Evolutionary conservation across 2,113 vertebrate genomes (phyloP).

Genomic region (Orthonyx spaldingii): DNA sequence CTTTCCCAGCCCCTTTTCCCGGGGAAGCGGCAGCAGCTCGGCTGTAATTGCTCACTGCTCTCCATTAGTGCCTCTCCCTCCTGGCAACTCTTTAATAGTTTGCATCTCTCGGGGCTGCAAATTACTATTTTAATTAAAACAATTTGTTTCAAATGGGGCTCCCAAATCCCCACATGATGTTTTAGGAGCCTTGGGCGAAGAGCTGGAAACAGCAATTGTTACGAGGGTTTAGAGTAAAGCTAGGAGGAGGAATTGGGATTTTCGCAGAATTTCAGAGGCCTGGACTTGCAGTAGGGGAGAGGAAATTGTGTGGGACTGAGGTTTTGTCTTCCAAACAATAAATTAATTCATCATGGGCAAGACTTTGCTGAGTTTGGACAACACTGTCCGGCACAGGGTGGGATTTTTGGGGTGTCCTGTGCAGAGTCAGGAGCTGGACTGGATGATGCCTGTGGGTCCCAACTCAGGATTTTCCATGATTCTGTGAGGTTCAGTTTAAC

Average conservation of each 20-base stretch:
- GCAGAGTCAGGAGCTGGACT: background rate
- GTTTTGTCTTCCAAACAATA: background rate
- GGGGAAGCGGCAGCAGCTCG: slow-evolving; percentile 15
- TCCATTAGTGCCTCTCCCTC: slow-evolving; percentile 57
- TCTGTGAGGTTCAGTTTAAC: background rate
- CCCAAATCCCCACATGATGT: slow-evolving; percentile 11
- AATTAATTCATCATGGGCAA: fast-evolving
- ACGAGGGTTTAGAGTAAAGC: background rate
- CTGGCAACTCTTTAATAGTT: slow-evolving; percentile 61
- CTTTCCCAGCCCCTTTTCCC: background rate
- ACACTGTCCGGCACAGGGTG: fast-evolving
- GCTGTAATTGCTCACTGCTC: slow-evolving; percentile 48
- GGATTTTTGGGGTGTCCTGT: background rate
- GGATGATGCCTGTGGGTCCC: too few species aligned
- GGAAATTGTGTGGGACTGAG: background rate
- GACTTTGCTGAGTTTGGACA: background rate
- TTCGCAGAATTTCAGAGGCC: fast-evolving
- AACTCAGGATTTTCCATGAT: background rate
- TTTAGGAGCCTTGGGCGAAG: slow-evolving; percentile 36
- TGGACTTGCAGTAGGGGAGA: background rate
- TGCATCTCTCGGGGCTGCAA: slow-evolving; percentile 58
- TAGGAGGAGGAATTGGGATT: background rate
- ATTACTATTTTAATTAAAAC: slow-evolving; percentile 71
- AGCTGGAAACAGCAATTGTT: background rate
- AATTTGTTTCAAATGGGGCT: slow-evolving; percentile 62